A percentile compares a stretch with the other conserved stretches of the same genome.
Evolutionary conservation across 2,113 vertebrate species (phyloP).

Genomic region (Sander vitreus): DNA sequence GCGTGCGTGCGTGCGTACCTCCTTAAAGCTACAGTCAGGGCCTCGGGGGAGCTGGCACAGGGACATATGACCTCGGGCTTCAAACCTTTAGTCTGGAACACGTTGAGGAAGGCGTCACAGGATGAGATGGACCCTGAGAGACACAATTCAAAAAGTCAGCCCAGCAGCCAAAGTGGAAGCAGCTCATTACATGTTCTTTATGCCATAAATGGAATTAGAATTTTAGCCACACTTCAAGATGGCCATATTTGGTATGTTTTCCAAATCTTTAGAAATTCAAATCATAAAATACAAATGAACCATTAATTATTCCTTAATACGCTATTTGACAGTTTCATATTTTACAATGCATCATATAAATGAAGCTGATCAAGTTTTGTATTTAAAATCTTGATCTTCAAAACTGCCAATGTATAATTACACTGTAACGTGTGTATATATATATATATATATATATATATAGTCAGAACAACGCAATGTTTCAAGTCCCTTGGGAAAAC

Average conservation of each 20-base stretch:
- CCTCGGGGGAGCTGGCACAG: conserved; percentile 98
- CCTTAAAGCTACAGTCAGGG: conserved; percentile 95
- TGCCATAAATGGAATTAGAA: background rate
- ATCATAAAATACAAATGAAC: too few species aligned
- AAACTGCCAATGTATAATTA: too few species aligned
- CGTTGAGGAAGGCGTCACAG: conserved; percentile 98
- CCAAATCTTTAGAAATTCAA: too few species aligned
- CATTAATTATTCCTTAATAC: too few species aligned
- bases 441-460: too few species aligned
- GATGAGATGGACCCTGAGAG: conserved; percentile 97
- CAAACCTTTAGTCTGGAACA: conserved; percentile 99
- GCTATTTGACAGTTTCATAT: too few species aligned
- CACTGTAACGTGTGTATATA: too few species aligned
- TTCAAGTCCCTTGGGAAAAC: too few species aligned
- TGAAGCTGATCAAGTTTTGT: too few species aligned
- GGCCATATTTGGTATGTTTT: background rate
- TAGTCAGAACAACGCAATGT: too few species aligned
- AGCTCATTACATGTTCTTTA: background rate
- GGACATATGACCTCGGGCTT: conserved; percentile 98
- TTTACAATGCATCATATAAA: too few species aligned
- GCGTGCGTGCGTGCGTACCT: conserved; percentile 82
- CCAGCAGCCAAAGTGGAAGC: background rate
- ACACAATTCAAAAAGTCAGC: background rate
- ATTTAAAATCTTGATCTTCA: too few species aligned
- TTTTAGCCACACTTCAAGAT: background rate